Evolutionary conservation across 37 sponge, comb jelly and placozoan species (phyloP), one percentile per base, ranked within the genome.

Genomic region (Diacarnus erythraeanus): DNA sequence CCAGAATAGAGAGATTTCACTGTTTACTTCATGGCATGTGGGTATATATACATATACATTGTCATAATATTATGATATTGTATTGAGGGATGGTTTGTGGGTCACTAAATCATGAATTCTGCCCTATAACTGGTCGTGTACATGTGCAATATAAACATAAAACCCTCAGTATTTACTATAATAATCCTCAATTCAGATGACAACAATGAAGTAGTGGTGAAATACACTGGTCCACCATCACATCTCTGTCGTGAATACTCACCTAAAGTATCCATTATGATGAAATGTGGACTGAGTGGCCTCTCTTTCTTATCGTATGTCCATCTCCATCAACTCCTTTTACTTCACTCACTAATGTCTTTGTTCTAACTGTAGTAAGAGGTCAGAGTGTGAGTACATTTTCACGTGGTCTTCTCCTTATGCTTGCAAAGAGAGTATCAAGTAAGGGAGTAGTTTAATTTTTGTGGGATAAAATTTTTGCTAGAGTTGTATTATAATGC

Each of bases 401-500:
- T 79, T 85, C 65, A 47, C 25, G 20, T 85, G 86, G 86, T 37
- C n/a, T 10, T 73, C 57, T 17, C 80, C 86, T 33, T 78, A 72
- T 40, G 86, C 86, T 64, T 85, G 86, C 64, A 65, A 59, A 29
- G 72, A 38, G 38, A 68, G 41, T 4, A 59, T 51, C 41, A 38
- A 20, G 77, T 71, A 40, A 57, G 71, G 42, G 27, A 63, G 6
- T 41, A 3, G 2, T 81, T 22, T 22, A 34, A n/a, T 60, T 37
- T 81, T 31, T 65, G 3, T 30, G 5, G 2, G 17, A 3, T 3
- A 26, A 65, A 8, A 60, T 31, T 31, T 65, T 5, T 30, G 31
- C 60, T 27, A 66, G 20, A 21, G 12, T 33, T 56, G 66, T 43
- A 63, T 35, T 33, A 25, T 2, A 27, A 57, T 57, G 31, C 2